phyloP scores from a whole-genome alignment of 2,113 vertebrate genomes.

The Bettongia penicillata region DNA sequence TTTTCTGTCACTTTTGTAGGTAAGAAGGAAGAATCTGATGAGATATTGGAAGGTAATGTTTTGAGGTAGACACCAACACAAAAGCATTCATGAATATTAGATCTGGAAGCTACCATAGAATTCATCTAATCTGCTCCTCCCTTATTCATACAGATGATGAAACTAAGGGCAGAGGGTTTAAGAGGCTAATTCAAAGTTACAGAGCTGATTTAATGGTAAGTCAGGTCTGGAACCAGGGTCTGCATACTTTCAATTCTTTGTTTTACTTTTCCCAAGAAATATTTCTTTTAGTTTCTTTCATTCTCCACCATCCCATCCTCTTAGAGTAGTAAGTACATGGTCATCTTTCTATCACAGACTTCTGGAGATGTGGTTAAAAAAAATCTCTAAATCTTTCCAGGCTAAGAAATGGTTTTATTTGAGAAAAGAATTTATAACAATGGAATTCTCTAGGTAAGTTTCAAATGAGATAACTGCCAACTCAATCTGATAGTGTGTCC shows the following conservation, averaged over 20 bases:
- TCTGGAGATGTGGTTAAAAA: background rate
- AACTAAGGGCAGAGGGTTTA: background rate
- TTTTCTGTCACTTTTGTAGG: conserved; percentile 9
- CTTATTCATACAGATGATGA: background rate
- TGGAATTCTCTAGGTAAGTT: background rate
- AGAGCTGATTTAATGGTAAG: background rate
- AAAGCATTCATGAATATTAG: background rate
- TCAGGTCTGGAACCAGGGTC: rapidly evolving
- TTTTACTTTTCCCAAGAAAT: background rate
- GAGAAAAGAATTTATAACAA: conserved; percentile 36
- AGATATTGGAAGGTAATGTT: background rate
- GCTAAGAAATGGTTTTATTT: conserved; percentile 11
- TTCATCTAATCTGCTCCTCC: background rate
- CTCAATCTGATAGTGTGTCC: background rate
- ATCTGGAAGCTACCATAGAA: background rate
- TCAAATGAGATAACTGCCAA: conserved; percentile 23
- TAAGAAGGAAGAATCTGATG: background rate
- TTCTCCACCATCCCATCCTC: background rate
- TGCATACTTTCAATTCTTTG: background rate
- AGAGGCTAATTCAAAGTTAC: background rate
- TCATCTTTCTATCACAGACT: background rate
- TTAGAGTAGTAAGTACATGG: background rate
- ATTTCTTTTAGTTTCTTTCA: background rate
- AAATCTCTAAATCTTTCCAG: conserved; percentile 5
- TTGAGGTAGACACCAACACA: background rate